A percentile compares a stretch with the other conserved stretches of the same genome.
These are phyloP conservation scores for Tragelaphus strepsiceros DNA, from an alignment of 2,113 vertebrate species.

Conservation along the genomic window DNA sequence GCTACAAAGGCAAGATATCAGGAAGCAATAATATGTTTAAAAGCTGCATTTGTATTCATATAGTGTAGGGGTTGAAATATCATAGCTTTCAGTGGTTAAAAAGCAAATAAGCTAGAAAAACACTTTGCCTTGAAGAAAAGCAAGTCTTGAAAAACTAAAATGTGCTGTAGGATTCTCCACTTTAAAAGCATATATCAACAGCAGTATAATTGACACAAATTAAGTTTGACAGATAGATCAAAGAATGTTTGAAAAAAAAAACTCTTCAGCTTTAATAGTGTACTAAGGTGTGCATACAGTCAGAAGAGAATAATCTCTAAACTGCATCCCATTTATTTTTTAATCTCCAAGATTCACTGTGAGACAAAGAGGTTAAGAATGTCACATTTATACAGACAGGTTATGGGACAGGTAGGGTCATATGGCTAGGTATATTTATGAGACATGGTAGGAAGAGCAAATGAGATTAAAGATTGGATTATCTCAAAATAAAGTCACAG, in stretches of 20 bases:
- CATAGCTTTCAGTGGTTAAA: slow-evolving; percentile 21
- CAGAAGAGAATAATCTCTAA: slow-evolving; percentile 42
- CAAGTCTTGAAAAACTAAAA: slow-evolving; percentile 12
- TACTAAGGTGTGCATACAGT: background rate
- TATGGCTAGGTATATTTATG: background rate
- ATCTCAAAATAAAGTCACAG: background rate
- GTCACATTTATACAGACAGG: slow-evolving; percentile 34
- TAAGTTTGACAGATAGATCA: slow-evolving; percentile 56
- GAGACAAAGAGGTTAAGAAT: slow-evolving; percentile 37
- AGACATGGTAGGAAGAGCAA: background rate
- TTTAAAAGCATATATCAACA: slow-evolving; percentile 43
- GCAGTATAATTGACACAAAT: slow-evolving; percentile 66
- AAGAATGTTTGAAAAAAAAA: slow-evolving; percentile 45
- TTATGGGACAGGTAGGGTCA: slow-evolving; percentile 8
- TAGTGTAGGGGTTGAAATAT: background rate
- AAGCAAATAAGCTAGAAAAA: slow-evolving; percentile 25
- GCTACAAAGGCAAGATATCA: background rate
- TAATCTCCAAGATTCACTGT: slow-evolving; percentile 51
- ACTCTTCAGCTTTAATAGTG: background rate
- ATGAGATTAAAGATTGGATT: background rate
- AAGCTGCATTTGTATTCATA: slow-evolving; percentile 18
- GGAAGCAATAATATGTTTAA: slow-evolving; percentile 7
- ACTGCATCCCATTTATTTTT: slow-evolving; percentile 42
- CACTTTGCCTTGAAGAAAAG: background rate
- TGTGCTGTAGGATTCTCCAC: background rate